Evolutionary conservation across 2,797 vertebrate genomes (phyloP), one percentile per base, ranked within the genome.

Genomic region (Luscinia luscinia): DNA sequence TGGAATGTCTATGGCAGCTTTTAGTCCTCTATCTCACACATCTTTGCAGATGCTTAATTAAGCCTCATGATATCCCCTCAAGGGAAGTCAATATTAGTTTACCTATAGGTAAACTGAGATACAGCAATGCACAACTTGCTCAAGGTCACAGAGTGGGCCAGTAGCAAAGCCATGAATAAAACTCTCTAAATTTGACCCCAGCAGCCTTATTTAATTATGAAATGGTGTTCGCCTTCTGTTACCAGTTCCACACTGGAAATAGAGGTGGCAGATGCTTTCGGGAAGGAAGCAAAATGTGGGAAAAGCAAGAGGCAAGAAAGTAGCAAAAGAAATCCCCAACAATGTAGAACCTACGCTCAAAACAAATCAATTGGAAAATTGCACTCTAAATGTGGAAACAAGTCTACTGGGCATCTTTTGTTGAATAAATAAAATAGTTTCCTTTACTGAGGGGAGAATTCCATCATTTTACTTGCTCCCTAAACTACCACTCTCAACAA

Each of bases 11-110:
- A 36, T 30, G 62, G 83, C 89, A 93, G 74, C 81, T 87, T 87
- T 80, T 66, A 79, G 73, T 69, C 83, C 70, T 86, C 66, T 76
- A 43, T 63, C 87, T 93, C 2, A 0, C 30, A 94, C 70, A 93
- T 82, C 87, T 94, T 91, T 80, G 61, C 85, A 94, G 80, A 87
- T 9, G 3, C 94, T 94, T 95, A 96, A 95, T 95, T 95, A 97
- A 95, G 91, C 52, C 76, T 84, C 89, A 82, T 40, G 70, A 94
- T 94, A 88, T 34, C 85, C 85, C 67, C 89, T 84, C 88, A 86
- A 93, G 91, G 93, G 93, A 96, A 93, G 95, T 96, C 95, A 97
- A 94, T 96, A 96, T 96, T 95, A 94, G 91, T 97, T 95, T 94
- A 94, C 91, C 80, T 96, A 93, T 20, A 92, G 93, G 94, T 96